Conservation (phyloP, 1,140 invertebrate genomes). For the Diuraphis noxia region DNA sequence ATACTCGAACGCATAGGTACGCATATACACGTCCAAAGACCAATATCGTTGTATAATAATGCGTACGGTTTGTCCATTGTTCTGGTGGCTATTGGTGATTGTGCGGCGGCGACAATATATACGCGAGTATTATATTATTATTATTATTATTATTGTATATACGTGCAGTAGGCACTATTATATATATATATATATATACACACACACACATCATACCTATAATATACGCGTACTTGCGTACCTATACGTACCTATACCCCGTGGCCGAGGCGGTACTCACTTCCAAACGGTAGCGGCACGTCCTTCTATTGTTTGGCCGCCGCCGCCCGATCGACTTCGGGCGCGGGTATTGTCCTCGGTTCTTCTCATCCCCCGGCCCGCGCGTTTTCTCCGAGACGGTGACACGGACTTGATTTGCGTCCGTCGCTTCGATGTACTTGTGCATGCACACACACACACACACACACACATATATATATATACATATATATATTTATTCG, state of each 20-base stretch:
- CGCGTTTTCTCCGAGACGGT: not conserved
- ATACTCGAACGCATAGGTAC: not conserved
- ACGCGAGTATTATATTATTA: not conserved
- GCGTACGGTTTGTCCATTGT: slow-evolving; percentile 45
- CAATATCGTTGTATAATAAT: slow-evolving; percentile 42
- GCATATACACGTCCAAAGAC: not conserved
- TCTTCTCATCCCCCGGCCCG: not conserved
- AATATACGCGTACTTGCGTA: not conserved
- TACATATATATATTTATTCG: not conserved
- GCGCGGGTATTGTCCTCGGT: slow-evolving; percentile 32
- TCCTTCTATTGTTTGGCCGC: slow-evolving; percentile 45
- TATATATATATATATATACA: not conserved
- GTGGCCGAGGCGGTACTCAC: not conserved
- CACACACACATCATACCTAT: not conserved
- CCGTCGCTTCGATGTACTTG: not conserved
- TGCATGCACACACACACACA: not conserved
- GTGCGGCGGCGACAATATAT: slow-evolving; percentile 25
- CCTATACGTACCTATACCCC: not conserved
- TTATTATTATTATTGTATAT: not conserved
- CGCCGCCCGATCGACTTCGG: not conserved
- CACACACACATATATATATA: too few relatives aligned
- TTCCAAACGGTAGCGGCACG: slow-evolving; percentile 53
- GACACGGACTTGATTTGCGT: slow-evolving; percentile 49
- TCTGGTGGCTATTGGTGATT: slow-evolving; percentile 50
- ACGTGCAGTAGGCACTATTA: not conserved